Evolutionary conservation across 2,113 vertebrate genomes (phyloP), one percentile per base, ranked within the genome.

Genomic region (Collichthys lucidus): DNA sequence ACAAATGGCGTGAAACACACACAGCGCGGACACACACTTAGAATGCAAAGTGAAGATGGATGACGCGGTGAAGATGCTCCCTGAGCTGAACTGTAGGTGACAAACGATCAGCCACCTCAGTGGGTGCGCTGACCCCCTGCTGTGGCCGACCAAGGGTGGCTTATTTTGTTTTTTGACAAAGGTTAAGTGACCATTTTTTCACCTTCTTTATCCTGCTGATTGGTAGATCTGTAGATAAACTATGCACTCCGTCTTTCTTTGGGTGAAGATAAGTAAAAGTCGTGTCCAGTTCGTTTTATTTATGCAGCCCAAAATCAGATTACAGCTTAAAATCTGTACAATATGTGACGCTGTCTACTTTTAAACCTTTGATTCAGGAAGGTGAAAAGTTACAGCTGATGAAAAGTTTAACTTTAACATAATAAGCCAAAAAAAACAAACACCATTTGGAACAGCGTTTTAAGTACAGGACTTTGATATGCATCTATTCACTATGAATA

Each of bases 1-100:
- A 93, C 92, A 91, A 94, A 92, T 92, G 93, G 85, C 49, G 26
- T 83, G 79, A 92, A 76, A 77, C 83, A 68, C 57, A 89, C 84
- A 78, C 69, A 73, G 61, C n/a, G 24, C 7, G 8, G 67, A 89
- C 77, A 88, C 77, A 88, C 84, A 91, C 84, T 85, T 80, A 85
- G 66, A 82, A 91, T 82, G 77, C 84, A 66, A 62, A 52, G 68
- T 70, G 78, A 92, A 93, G 91, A 93, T 69, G 72, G 86, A 94
- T 86, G 85, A 75, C 61, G 1, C 80, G 4, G 80, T 26, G 65
- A 79, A 79, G 78, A 83, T 29, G 68, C 72, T 82, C 85, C 71
- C 88, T 63, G 75, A 86, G 50, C 73, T 88, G 89, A 90, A 92
- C 79, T 85, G 80, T 86, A 82, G 89, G 72, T 92, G 89, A 93